phyloP scores from a whole-genome alignment of 35 echinoderm and acorn worm genomes.

The Apostichopus japonicus region DNA sequence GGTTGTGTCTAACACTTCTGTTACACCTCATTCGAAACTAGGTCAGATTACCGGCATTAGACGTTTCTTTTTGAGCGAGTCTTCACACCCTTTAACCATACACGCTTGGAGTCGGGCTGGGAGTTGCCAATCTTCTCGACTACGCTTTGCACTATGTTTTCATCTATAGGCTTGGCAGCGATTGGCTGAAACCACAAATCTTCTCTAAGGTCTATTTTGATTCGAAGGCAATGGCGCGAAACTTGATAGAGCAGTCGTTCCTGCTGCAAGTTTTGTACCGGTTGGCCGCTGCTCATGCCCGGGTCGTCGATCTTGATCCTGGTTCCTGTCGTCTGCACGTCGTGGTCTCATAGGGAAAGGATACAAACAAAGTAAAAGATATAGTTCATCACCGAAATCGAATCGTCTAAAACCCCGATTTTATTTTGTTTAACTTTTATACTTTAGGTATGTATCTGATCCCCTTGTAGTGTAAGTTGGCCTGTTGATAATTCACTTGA shows the following conservation, averaged over 20 bases:
- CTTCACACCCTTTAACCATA: no score
- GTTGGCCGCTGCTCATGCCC: not conserved
- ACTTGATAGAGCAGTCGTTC: not conserved
- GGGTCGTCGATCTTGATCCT: not conserved
- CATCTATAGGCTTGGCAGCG: no score
- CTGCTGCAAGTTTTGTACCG: not conserved
- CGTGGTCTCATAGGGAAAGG: not conserved
- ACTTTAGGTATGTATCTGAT: not conserved
- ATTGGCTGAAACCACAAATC: no score
- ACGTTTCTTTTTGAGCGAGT: no score
- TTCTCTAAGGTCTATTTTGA: no score
- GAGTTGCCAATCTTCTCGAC: no score
- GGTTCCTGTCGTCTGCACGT: not conserved
- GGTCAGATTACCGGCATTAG: no score
- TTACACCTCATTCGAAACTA: no score
- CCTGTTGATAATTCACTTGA: constrained; percentile 12
- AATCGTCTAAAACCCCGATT: not conserved
- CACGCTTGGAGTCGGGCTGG: no score
- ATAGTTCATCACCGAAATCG: not conserved
- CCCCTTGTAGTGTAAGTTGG: not conserved
- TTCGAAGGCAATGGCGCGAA: not conserved
- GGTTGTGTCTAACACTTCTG: no score
- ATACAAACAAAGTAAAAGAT: not conserved
- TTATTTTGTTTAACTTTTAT: not conserved
- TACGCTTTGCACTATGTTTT: no score